A percentile compares a stretch with the other conserved stretches of the same genome.
phyloP scores from a whole-genome alignment of 2,797 vertebrate genomes.

The Amblyopsis hoosieri region DNA sequence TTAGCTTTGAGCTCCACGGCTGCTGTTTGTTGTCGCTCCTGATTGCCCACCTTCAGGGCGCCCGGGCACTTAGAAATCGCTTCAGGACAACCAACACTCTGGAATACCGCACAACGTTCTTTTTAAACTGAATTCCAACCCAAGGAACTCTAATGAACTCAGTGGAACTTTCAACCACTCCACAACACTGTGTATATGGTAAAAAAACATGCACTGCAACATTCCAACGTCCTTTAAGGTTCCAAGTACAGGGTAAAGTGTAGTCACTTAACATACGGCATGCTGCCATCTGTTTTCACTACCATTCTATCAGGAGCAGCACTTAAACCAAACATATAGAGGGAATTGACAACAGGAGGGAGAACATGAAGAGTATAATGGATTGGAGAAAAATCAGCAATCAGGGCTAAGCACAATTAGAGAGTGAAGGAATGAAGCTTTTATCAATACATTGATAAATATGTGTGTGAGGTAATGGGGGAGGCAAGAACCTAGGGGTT shows the following conservation, averaged over 20 bases:
- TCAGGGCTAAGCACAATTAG: slow-evolving; percentile 17
- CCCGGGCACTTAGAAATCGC: slow-evolving; percentile 32
- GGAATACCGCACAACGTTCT: slow-evolving; percentile 47
- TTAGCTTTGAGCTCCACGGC: slow-evolving; percentile 26
- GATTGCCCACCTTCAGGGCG: slow-evolving; percentile 23
- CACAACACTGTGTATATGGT: slow-evolving; percentile 60
- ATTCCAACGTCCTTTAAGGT: slow-evolving; percentile 46
- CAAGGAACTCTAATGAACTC: slow-evolving; percentile 51
- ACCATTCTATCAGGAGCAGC: slow-evolving; percentile 7
- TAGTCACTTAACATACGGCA: slow-evolving; percentile 26
- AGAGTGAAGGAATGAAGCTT: neutral
- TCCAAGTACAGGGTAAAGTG: slow-evolving; percentile 53
- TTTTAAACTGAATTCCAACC: slow-evolving; percentile 37
- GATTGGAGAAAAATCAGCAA: slow-evolving; percentile 4
- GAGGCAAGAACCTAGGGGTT: slow-evolving; percentile 23
- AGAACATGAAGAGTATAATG: neutral
- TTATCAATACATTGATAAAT: too few species aligned
- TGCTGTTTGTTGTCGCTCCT: slow-evolving; percentile 32
- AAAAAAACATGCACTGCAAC: slow-evolving; percentile 47
- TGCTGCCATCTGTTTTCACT: slow-evolving; percentile 28
- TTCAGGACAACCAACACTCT: slow-evolving; percentile 58
- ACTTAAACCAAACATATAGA: slow-evolving; percentile 17
- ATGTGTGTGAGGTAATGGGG: slow-evolving; percentile 13
- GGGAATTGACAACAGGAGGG: neutral
- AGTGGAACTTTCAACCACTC: slow-evolving; percentile 40